phyloP scores from a whole-genome alignment of 2,113 vertebrate genomes.

The Rafetus swinhoei region DNA sequence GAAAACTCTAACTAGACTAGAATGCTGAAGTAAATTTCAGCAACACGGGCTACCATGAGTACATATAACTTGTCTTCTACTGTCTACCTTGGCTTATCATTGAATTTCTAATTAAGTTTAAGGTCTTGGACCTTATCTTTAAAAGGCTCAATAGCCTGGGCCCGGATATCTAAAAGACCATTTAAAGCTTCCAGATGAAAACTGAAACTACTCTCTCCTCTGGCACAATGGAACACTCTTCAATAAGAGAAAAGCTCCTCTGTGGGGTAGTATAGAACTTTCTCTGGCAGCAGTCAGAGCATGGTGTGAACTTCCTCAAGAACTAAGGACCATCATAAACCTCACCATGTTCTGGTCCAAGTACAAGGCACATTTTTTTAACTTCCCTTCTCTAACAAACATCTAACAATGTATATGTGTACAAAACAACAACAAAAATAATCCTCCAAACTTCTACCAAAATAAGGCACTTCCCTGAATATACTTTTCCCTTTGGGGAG shows the following conservation, averaged over 20 bases:
- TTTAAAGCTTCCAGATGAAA: not conserved
- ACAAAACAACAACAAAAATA: not conserved
- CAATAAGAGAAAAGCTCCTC: not conserved
- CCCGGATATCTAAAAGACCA: not conserved
- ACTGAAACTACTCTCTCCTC: not conserved
- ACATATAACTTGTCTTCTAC: not conserved
- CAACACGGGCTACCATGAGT: not conserved
- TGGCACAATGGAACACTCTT: not conserved
- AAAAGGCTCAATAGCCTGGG: not conserved
- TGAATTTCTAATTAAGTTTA: not conserved
- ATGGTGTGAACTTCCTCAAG: not conserved
- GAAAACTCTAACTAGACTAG: not conserved
- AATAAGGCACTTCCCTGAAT: not conserved
- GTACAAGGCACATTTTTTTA: not conserved
- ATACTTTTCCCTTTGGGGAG: not conserved
- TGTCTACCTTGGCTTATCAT: not conserved
- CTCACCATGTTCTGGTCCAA: not conserved
- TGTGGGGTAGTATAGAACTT: not conserved
- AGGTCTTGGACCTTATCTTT: not conserved
- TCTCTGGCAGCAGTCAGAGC: not conserved
- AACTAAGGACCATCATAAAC: not conserved
- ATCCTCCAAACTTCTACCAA: not conserved
- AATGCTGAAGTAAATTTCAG: not conserved
- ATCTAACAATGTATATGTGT: not conserved
- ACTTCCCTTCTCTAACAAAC: not conserved